Percentiles rank a stretch among this genome's conserved stretches.
Evolutionary conservation across 2,113 vertebrate species (phyloP).

Genomic region (Ceyx cyanopectus): DNA sequence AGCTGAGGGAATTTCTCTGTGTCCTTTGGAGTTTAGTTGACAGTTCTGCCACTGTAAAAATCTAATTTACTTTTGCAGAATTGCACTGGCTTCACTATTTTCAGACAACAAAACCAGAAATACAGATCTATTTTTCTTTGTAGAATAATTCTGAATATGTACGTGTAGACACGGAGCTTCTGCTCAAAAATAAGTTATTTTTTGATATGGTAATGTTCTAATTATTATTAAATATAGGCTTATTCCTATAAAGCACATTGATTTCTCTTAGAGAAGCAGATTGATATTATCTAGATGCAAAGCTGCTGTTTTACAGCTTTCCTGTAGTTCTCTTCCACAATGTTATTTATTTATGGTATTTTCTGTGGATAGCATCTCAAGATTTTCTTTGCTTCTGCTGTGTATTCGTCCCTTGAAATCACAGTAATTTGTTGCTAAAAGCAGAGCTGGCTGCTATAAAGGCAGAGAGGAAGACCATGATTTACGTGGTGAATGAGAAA

Average conservation of each 20-base stretch:
- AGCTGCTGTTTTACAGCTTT: conserved; percentile 3
- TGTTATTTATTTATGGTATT: conserved; percentile 31
- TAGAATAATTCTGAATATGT: not conserved
- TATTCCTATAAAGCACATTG: not conserved
- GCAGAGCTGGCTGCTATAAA: conserved; percentile 47
- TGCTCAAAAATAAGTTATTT: not conserved
- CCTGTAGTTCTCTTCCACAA: not conserved
- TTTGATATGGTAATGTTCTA: not conserved
- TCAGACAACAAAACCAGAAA: not conserved
- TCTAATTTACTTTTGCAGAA: not conserved
- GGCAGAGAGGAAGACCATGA: conserved; percentile 36
- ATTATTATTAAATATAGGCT: not conserved
- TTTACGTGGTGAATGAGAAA: conserved; percentile 35
- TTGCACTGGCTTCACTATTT: not conserved
- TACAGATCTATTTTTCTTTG: not conserved
- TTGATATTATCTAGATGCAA: not conserved
- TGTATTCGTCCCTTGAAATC: conserved; percentile 47
- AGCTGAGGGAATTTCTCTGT: not conserved
- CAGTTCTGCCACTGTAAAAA: not conserved
- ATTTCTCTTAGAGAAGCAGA: not conserved
- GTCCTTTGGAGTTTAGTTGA: not conserved
- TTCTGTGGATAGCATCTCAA: conserved; percentile 17
- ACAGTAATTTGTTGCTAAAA: conserved; percentile 55
- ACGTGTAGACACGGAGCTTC: not conserved
- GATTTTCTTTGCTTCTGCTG: conserved; percentile 42